phyloP scores from a whole-genome alignment of 2,113 vertebrate species.

The Poeciliopsis turrubarensis region DNA sequence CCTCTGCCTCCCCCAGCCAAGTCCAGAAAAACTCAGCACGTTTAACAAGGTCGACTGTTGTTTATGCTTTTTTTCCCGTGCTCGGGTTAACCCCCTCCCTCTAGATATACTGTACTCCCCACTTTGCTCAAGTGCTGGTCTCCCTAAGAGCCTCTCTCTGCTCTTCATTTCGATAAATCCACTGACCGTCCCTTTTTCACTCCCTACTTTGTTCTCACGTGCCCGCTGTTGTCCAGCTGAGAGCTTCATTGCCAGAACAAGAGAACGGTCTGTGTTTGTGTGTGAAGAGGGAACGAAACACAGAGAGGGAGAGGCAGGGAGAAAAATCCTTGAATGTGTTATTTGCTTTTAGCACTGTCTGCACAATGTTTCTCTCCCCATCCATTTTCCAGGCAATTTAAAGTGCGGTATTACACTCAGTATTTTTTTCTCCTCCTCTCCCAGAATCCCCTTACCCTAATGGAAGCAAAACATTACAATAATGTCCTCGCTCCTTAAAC shows the following conservation, averaged over 20 bases:
- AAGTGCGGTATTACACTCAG: constrained; percentile 81
- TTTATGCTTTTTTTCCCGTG: constrained; percentile 40
- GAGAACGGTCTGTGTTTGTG: constrained; percentile 34
- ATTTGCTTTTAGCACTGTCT: constrained; percentile 85
- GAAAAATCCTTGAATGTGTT: constrained; percentile 79
- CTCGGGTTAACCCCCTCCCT: constrained; percentile 43
- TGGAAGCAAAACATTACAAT: constrained; percentile 86
- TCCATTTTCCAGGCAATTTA: constrained; percentile 86
- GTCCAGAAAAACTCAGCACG: constrained; percentile 53
- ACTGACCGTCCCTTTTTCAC: constrained; percentile 57
- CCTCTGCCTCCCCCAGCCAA: constrained; percentile 30
- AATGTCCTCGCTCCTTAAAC: constrained; percentile 81
- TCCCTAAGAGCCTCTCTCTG: constrained; percentile 66
- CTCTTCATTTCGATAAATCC: constrained; percentile 80
- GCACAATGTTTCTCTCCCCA: constrained; percentile 79
- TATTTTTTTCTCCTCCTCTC: constrained; percentile 71
- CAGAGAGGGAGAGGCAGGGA: constrained; percentile 49
- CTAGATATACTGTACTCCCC: constrained; percentile 37
- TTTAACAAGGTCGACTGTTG: constrained; percentile 59
- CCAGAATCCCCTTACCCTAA: constrained; percentile 80
- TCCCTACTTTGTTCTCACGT: constrained; percentile 25
- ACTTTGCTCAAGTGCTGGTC: constrained; percentile 68
- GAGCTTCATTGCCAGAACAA: constrained; percentile 65
- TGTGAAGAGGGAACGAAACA: constrained; percentile 32
- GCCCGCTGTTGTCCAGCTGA: constrained; percentile 72